Evolutionary conservation across 2,888 invertebrate species (phyloP).

Genomic region (Eupithecia subumbrata): DNA sequence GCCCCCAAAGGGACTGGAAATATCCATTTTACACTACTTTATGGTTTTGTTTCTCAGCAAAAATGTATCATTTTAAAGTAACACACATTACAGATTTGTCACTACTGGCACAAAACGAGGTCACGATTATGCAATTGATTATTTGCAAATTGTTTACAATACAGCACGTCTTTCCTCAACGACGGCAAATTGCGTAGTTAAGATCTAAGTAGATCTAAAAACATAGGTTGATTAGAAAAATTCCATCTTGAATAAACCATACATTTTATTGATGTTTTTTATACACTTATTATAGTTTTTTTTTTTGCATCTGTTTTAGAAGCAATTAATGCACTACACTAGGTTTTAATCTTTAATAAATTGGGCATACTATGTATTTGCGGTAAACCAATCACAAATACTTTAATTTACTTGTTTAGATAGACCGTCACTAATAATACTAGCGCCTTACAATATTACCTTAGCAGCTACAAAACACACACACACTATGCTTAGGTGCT

Average conservation of each 20-base stretch:
- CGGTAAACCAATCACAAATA: constrained; percentile 45
- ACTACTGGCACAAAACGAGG: no score
- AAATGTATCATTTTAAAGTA: no score
- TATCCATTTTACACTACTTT: no score
- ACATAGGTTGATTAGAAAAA: not conserved
- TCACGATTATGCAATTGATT: no score
- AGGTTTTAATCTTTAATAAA: constrained; percentile 47
- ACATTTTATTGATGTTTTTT: not conserved
- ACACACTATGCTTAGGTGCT: not conserved
- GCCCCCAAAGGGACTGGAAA: no score
- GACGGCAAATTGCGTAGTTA: no score
- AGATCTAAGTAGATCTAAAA: not conserved
- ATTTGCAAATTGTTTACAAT: no score
- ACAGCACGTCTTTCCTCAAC: no score
- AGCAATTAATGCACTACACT: constrained; percentile 3
- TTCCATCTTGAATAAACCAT: not conserved
- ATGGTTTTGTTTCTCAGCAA: no score
- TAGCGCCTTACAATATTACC: constrained; percentile 16
- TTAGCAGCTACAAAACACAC: constrained; percentile 13
- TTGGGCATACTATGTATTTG: constrained; percentile 55
- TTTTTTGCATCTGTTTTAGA: not conserved
- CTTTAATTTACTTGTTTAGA: constrained; percentile 52
- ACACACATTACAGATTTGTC: no score
- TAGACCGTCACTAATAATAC: constrained; percentile 28
- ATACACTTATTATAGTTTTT: not conserved